A percentile compares a stretch with the other conserved stretches of the same genome.
Evolutionary conservation across 35 echinoderm and acorn worm genomes (phyloP).

Genomic region (Chiridota heheva): DNA sequence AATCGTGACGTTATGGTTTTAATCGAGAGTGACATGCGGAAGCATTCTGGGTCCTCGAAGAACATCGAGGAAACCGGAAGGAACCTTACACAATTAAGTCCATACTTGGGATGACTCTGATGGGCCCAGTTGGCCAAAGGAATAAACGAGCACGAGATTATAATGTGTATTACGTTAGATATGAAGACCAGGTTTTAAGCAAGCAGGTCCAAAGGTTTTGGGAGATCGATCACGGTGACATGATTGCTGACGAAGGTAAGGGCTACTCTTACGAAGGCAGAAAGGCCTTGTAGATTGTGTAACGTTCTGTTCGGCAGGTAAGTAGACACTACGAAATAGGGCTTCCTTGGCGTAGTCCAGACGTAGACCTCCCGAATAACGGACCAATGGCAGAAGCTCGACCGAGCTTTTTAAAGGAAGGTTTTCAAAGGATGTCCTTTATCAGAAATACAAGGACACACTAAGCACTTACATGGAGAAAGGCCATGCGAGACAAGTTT

Average conservation of each 20-base stretch:
- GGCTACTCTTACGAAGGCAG: not conserved
- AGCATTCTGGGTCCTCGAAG: conserved; percentile 12
- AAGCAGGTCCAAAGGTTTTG: conserved; percentile 12
- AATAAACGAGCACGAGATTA: not conserved
- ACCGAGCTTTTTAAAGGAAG: conserved; percentile 17
- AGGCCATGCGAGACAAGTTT: conserved; percentile 14
- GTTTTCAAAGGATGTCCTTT: not conserved
- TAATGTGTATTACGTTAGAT: conserved; percentile 10
- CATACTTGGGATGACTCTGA: conserved; percentile 10
- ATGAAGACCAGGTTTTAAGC: conserved; percentile 7
- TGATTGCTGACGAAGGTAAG: not conserved
- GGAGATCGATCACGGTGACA: not conserved
- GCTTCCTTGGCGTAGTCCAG: conserved; percentile 44
- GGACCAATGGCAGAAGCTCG: conserved; percentile 28
- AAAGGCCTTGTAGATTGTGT: conserved; percentile 33
- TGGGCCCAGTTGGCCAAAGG: conserved; percentile 16
- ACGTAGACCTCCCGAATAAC: conserved; percentile 40
- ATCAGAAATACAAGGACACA: not conserved
- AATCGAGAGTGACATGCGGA: conserved; percentile 19
- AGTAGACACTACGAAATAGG: conserved; percentile 52
- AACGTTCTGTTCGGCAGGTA: not conserved
- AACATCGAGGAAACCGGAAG: not conserved
- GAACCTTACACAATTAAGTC: conserved; percentile 9
- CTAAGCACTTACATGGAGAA: conserved; percentile 28
- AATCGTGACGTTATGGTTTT: not conserved